A percentile compares a stretch with the other conserved stretches of the same genome.
These are phyloP conservation scores for Uromys caudimaculatus DNA, from an alignment of 2,797 vertebrate species.

Conservation along the genomic window DNA sequence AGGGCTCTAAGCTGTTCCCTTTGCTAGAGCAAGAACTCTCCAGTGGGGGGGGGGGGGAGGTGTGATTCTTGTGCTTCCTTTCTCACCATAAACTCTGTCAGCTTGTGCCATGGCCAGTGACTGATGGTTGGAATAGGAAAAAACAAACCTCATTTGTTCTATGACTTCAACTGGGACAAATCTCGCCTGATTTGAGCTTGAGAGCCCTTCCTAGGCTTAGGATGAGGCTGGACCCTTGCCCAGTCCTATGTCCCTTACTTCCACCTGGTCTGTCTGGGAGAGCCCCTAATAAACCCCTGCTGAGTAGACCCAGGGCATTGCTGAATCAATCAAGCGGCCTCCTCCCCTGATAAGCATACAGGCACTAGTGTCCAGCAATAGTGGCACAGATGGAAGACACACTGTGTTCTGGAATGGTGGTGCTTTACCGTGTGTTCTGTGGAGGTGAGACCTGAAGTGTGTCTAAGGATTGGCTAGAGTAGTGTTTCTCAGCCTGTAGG, in stretches of 20 bases:
- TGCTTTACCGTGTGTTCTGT: too few species aligned
- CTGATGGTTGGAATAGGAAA: background rate
- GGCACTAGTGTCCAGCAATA: background rate
- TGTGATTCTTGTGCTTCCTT: too few species aligned
- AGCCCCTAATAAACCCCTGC: background rate
- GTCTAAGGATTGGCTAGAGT: background rate
- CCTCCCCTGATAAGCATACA: background rate
- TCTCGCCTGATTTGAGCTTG: background rate
- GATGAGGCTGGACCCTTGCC: background rate
- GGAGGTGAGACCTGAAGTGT: background rate
- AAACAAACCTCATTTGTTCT: background rate
- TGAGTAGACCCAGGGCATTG: background rate
- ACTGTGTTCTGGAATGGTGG: background rate
- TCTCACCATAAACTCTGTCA: background rate
- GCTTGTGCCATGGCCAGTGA: background rate
- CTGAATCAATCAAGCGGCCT: background rate
- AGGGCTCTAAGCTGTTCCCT: background rate
- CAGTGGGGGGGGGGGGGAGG: background rate
- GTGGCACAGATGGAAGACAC: background rate
- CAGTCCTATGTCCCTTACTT: background rate
- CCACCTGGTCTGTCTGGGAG: background rate
- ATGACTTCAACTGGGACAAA: background rate
- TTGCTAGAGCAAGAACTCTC: background rate
- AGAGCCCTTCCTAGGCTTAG: background rate
- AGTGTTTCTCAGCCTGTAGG: background rate